phyloP scores from a whole-genome alignment of 2,888 invertebrate genomes.

The Drosophila percnosoma region DNA sequence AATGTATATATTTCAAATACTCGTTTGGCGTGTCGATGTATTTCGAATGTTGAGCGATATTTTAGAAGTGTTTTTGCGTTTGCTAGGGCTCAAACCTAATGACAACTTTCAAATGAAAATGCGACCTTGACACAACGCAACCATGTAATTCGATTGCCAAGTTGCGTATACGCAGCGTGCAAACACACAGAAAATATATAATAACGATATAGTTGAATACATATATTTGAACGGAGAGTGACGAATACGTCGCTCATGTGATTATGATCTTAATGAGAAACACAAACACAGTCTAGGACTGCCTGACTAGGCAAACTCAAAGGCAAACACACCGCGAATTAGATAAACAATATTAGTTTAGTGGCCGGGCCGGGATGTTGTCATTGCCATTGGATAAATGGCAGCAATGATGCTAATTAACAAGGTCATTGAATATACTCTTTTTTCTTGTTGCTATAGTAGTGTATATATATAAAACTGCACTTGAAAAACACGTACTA shows the following conservation, averaged over 20 bases:
- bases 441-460: not conserved
- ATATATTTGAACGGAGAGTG: conserved; percentile 7
- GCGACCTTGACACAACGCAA: conserved; percentile 52
- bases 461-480: conserved; percentile 30
- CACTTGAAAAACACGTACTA: conserved; percentile 68
- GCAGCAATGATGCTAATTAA: conserved; percentile 42
- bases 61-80: conserved; percentile 12
- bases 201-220: not conserved
- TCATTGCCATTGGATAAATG: conserved; percentile 43
- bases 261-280: conserved; percentile 30
- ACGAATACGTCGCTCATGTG: conserved; percentile 31
- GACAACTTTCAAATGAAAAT: conserved; percentile 43
- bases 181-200: not conserved
- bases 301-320: conserved; percentile 9
- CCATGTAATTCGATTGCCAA: conserved; percentile 29
- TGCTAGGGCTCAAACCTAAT: conserved; percentile 12
- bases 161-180: conserved; percentile 67
- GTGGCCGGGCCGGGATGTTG: conserved; percentile 33
- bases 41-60: conserved; percentile 16
- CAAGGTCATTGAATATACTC: conserved; percentile 48
- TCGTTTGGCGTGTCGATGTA: conserved; percentile 36
- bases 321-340: conserved; percentile 28
- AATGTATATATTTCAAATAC: conserved; percentile 36
- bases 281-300: conserved; percentile 27
- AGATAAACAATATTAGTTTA: conserved; percentile 50